Evolutionary conservation across 2,797 vertebrate species (phyloP), one percentile per base, ranked within the genome.

Genomic region (Crocidura indochinensis): DNA sequence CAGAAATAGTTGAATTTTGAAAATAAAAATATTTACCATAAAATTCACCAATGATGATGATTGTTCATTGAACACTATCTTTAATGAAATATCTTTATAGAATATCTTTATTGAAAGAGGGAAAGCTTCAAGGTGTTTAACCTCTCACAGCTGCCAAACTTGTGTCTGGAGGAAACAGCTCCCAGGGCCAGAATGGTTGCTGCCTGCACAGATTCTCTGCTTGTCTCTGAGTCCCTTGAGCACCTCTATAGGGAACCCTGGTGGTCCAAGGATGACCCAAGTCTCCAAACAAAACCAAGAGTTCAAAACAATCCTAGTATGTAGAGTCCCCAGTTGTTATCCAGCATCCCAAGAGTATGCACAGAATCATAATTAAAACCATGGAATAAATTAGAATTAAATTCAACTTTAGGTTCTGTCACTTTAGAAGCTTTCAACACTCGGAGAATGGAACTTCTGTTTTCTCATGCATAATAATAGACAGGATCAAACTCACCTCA

Each of bases 71-170:
- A 38, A 38, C 38, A 38, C 38, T 38, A 38, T 38, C 38, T 38
- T 38, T 38, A 38, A 38, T 38, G 38, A 38, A 38, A 38, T 38
- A 38, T 38, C 38, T 38, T 38, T 38, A 38, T 38, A 2, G 38
- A 38, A 38, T 38, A 38, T 38, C 38, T 38, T 38, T 84, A 4
- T 44, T 84, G 19, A 12, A 26, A 44, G 46, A 94, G 6, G 22
- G 2, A 44, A 76, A 49, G 49, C 27, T 71, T 87, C 72, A 51
- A 38, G 79, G 51, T 60, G 67, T 49, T 38, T 72, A n/a, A 38
- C 38, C 38, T 80, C 68, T 46, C 20, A 87, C 86, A 79, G 38
- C 67, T 83, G 19, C 15, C 87, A 53, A 88, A 53, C 10, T 64
- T 22, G 20, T 19, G 49, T 53, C 19, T 38, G 6, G 19, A 6